Evolutionary conservation across 2,113 vertebrate species (phyloP).

Genomic region (Galeopterus variegatus): DNA sequence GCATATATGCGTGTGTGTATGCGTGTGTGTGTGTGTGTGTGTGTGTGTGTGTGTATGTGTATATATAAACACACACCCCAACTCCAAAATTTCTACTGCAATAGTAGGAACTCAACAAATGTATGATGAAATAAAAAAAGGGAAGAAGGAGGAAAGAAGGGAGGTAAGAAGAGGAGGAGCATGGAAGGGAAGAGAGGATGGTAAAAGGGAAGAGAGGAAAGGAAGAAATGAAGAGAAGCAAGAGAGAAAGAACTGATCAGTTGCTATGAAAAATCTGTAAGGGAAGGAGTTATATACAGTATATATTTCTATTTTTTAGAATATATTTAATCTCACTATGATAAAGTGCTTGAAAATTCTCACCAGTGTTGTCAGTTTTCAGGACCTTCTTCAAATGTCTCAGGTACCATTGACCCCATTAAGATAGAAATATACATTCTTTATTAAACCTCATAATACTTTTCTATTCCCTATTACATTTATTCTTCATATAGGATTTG

Average conservation of each 20-base stretch:
- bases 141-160: too few relatives aligned
- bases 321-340: background rate
- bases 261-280: background rate
- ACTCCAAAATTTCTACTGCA: background rate
- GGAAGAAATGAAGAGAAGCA: background rate
- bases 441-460: background rate
- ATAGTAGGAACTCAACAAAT: background rate
- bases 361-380: background rate
- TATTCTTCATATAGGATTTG: background rate
- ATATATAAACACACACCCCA: background rate
- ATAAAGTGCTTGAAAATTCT: background rate
- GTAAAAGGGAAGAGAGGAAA: background rate
- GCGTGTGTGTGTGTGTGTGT: too few relatives aligned
- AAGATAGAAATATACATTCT: background rate
- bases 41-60: too few relatives aligned
- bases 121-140: background rate
- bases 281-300: background rate
- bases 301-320: background rate
- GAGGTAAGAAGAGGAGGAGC: background rate
- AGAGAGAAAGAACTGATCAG: background rate
- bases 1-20: too few relatives aligned
- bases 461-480: background rate
- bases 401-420: background rate
- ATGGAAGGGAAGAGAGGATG: too few relatives aligned
- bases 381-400: slow-evolving; percentile 13